Base-by-base conservation (phyloP, 2,888 invertebrate species). In the Drosophila kambysellisi region DNA sequence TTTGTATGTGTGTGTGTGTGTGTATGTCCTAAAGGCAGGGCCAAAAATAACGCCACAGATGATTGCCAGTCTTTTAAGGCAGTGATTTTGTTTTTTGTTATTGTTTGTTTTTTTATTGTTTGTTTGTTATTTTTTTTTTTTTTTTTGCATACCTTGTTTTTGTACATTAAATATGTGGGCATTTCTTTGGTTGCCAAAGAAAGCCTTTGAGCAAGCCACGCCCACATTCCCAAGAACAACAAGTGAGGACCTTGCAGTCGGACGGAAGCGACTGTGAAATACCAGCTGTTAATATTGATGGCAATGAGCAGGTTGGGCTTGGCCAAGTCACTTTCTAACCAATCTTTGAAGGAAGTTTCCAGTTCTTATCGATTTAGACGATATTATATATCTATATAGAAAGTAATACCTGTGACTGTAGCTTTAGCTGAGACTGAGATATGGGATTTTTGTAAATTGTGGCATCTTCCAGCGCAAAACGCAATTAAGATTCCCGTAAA, bases 11-110 rank as follows among this genome's bases (percentile, higher is more conserved):
- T 51, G 37, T 48, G 11, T 20, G 7, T 25, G 46, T 46, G 15
- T 8, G 4, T n/a, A 41, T 25, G 7, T 2, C 46, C 15, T 8
- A 20, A 43, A 54, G 50, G 43, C 32, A 37, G 37, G 4, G 20
- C 29, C 32, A 52, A 52, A 39, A 39, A 20, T 48, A 12, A 30
- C 20, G 33, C 46, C 58, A n/a, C 37, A 53, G 43, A 35, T 50
- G 37, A 59, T 57, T 41, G 46, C 25, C 60, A 37, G 46, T 41
- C 25, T 58, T 33, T 67, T 25, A 57, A 52, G 59, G 35, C 56
- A 29, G 20, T 17, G 3, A 50, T 30, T 29, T 50, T 11, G 0
- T 20, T 46, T 7, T 43, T 20, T 12, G n/a, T 20, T 12, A 0
- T 39, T 39, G 39, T 25, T 25, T 46, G 20, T n/a, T 41, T 12